Conservation (phyloP, 1,140 invertebrate species). For the Caerostris extrusa region DNA sequence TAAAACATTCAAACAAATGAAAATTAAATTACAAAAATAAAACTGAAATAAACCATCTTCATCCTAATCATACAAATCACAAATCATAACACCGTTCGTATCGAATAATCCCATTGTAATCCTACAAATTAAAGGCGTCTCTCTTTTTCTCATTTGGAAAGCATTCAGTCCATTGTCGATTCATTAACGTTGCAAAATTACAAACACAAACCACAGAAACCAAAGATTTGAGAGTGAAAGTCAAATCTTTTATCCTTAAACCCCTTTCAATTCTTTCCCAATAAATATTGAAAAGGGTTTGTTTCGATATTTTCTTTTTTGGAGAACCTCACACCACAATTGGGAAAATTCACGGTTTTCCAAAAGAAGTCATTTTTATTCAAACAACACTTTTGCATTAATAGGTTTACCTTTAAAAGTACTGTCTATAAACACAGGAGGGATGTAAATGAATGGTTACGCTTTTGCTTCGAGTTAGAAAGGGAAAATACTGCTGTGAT, state of each 20-base stretch:
- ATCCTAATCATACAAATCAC: no score
- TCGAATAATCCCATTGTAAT: no score
- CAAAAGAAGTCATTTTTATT: background rate
- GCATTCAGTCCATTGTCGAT: background rate
- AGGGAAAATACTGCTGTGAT: background rate
- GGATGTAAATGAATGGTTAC: constrained; percentile 3
- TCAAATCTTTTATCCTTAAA: background rate
- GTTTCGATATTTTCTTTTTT: background rate
- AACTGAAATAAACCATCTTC: no score
- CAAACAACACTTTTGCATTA: background rate
- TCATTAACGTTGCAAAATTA: background rate
- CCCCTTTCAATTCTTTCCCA: background rate
- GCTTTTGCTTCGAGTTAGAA: background rate
- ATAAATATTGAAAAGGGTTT: background rate
- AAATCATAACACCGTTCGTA: no score
- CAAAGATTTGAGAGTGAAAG: background rate
- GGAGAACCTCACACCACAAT: background rate
- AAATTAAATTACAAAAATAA: no score
- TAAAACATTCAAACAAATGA: no score
- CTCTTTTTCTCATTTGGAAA: no score
- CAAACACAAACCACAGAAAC: background rate
- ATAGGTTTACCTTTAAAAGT: background rate
- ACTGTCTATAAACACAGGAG: background rate
- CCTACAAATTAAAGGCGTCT: no score
- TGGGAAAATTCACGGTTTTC: background rate